phyloP scores from a whole-genome alignment of 2,888 invertebrate species.

The Exocentrus adspersus region DNA sequence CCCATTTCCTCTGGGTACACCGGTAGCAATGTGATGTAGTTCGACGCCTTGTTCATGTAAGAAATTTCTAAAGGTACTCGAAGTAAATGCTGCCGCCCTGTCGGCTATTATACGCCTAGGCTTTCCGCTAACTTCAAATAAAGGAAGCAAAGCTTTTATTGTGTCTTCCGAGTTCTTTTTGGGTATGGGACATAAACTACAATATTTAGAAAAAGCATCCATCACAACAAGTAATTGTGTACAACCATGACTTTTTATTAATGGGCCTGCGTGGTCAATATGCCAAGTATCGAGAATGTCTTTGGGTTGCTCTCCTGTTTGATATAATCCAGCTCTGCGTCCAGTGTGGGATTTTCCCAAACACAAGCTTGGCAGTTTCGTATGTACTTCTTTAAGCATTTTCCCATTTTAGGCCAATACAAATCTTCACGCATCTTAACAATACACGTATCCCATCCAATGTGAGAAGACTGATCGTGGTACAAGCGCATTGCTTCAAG shows the following conservation, averaged over 20 bases:
- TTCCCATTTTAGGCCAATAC: neutral
- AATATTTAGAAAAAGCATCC: constrained; percentile 31
- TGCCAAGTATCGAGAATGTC: constrained; percentile 38
- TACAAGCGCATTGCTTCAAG: neutral
- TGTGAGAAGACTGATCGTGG: no score
- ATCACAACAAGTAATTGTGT: constrained; percentile 17
- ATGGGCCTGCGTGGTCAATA: constrained; percentile 43
- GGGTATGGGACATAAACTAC: constrained; percentile 18
- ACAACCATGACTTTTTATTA: constrained; percentile 18
- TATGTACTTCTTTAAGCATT: neutral
- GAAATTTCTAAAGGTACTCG: neutral
- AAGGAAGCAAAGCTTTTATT: constrained; percentile 12
- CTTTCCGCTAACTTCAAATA: constrained; percentile 21
- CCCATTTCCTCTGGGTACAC: neutral
- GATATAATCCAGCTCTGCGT: constrained; percentile 29
- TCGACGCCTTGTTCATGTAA: neutral
- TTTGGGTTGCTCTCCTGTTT: constrained; percentile 37
- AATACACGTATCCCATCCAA: no score
- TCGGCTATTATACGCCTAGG: no score
- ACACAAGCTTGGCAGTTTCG: neutral
- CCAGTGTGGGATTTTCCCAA: constrained; percentile 41
- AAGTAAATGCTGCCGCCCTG: neutral
- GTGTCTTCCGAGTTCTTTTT: constrained; percentile 19
- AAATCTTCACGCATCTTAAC: no score
- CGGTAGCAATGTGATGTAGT: constrained; percentile 1